Conservation (phyloP, 1,140 invertebrate genomes). For the Delia radicum region DNA sequence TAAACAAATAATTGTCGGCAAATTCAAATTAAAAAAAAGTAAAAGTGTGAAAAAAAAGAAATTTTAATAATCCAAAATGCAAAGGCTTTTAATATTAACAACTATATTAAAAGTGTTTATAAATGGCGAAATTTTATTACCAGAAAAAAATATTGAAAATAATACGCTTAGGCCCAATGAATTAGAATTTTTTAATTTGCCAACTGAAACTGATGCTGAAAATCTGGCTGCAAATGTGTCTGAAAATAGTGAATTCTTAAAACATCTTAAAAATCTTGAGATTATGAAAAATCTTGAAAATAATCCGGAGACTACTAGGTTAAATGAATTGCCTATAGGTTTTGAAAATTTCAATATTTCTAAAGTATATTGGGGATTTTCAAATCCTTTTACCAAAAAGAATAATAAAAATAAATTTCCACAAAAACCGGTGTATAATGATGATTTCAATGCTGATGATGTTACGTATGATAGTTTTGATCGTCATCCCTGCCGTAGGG, state of each 20-base stretch:
- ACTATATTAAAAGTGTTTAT: no score
- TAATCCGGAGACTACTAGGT: no score
- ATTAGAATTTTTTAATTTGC: no score
- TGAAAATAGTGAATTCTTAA: neutral
- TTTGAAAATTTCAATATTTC: neutral
- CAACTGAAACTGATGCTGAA: no score
- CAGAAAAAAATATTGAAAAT: neutral
- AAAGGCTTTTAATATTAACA: neutral
- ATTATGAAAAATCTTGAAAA: neutral
- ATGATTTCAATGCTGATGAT: neutral
- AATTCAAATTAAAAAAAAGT: neutral
- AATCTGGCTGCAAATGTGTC: no score
- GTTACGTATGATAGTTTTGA: constrained; percentile 7
- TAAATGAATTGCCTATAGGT: neutral
- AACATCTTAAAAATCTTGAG: neutral
- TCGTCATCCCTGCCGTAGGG: constrained; percentile 43
- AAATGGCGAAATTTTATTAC: neutral
- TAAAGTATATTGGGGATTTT: neutral
- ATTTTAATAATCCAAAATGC: neutral
- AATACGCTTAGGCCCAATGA: no score
- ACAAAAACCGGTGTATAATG: neutral
- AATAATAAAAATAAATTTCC: neutral
- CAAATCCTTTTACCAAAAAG: neutral
- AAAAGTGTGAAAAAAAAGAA: constrained; percentile 6
- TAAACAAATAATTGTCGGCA: neutral